A percentile compares a stretch with the other conserved stretches of the same genome.
Evolutionary conservation across 2,113 vertebrate genomes (phyloP).

Genomic region (Anoura caudifer): DNA sequence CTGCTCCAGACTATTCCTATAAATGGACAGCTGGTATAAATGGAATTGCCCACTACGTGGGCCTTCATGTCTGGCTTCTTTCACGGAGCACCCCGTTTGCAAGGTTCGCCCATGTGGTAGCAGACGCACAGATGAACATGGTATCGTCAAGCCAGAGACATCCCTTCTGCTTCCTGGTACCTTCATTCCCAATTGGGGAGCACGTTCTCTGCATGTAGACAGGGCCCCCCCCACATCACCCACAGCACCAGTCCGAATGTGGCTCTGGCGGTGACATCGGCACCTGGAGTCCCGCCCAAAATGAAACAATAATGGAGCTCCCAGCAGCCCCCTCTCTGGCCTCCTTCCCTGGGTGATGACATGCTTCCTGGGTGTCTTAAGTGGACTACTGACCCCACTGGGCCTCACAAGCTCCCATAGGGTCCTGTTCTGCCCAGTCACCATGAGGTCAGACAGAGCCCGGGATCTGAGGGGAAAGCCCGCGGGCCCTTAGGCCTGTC

Average conservation of each 20-base stretch:
- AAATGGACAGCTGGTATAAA: no score
- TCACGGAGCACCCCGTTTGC: background rate
- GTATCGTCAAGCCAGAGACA: background rate
- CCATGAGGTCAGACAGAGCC: background rate
- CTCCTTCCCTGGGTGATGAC: background rate
- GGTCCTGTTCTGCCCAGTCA: background rate
- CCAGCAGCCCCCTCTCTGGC: background rate
- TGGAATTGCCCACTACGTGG: background rate
- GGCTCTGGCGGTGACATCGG: background rate
- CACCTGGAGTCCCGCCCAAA: background rate
- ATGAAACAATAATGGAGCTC: background rate
- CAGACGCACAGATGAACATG: background rate
- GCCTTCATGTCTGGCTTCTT: background rate
- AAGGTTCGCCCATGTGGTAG: background rate
- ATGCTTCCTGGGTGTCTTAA: background rate
- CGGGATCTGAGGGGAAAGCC: no score
- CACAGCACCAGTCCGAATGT: background rate
- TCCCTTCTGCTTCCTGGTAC: background rate
- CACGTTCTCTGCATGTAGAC: background rate
- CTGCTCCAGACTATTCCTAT: background rate
- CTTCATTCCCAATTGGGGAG: no score
- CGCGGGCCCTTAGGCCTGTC: background rate
- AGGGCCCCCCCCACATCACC: no score
- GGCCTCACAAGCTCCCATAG: background rate
- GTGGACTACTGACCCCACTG: background rate